Conservation (phyloP, 1,140 invertebrate genomes). For the Gonioctena quinquepunctata region DNA sequence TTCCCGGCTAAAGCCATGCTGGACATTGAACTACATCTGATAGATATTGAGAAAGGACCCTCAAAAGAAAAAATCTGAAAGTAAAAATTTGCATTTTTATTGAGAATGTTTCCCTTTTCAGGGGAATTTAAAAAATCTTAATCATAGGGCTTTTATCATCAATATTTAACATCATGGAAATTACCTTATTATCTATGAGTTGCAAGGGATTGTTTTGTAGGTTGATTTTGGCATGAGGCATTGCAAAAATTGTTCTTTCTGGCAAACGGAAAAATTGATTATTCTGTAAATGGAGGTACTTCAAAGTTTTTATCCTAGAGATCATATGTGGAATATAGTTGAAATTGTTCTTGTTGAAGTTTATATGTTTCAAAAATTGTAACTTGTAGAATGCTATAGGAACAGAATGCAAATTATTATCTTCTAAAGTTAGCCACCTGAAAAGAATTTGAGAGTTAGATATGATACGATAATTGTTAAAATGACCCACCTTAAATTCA, state of each 20-base stretch:
- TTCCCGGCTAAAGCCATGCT: no score
- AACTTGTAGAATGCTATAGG: conserved; percentile 59
- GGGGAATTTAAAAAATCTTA: no score
- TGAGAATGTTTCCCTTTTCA: no score
- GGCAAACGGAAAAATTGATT: conserved; percentile 56
- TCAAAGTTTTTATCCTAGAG: conserved; percentile 57
- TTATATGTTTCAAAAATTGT: conserved; percentile 61
- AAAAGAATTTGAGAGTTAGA: conserved; percentile 29
- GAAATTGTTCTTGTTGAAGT: conserved; percentile 61
- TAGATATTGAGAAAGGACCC: no score
- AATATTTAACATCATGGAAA: no score
- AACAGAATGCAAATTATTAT: conserved; percentile 60
- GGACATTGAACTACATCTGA: no score
- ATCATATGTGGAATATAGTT: conserved; percentile 58
- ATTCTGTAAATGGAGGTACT: conserved; percentile 61
- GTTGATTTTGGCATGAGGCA: conserved; percentile 43
- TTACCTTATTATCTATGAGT: conserved; percentile 17
- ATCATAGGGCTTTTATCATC: no score
- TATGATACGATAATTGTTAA: no score
- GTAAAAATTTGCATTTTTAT: no score
- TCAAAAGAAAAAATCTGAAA: no score
- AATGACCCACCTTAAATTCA: conserved; percentile 59
- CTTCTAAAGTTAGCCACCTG: conserved; percentile 65
- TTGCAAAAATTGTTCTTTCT: conserved; percentile 47
- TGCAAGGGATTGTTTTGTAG: conserved; percentile 30